Base-by-base conservation (phyloP, 1,140 invertebrate genomes). In the Aethina tumida region DNA sequence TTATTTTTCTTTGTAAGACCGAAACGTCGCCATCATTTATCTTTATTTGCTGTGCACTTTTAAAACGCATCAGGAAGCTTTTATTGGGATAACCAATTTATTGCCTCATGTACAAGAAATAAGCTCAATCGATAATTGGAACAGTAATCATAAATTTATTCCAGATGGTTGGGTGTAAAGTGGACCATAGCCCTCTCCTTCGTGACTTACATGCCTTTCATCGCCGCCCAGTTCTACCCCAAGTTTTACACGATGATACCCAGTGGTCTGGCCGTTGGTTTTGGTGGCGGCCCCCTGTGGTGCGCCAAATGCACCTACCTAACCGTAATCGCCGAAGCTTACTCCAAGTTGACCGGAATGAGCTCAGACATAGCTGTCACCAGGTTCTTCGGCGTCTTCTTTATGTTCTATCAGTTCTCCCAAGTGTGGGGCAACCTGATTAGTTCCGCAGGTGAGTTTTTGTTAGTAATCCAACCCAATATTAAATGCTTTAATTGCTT, bases 381-480 rank as follows among this genome's bases (percentile, higher is more conserved):
- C 2, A 66, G 81, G 45, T 91, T 92, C 62, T 93, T 93, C 57
- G 88, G 89, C 0, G 67, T 91, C 2, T 94, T 94, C 65, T 93
- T 92, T 67, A 84, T 91, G 77, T 80, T 93, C 53, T 95, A 92
- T 55, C 92, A 96, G 64, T 81, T 86, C 67, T 83, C 89, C 0
- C 85, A 90, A 61, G 83, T 92, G 14, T 85, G 86, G 85, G 91
- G 91, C 0, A 95, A 95, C 61, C 68, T 94, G 1, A 84, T 95
- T 27, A 92, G 90, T 19, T 95, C 89, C 2, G 70, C 79, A 49
- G 75, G 79, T 80, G 62, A 68, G 63, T 36, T 16, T n/a, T n/a
- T n/a, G n/a, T n/a, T n/a, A n/a, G n/a, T n/a, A n/a, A n/a, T n/a
- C n/a, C n/a, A n/a, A n/a, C n/a, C n/a, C n/a, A n/a, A n/a, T n/a